Evolutionary conservation across 92 coral and sea anemone species (phyloP), one percentile per base, ranked within the genome.

Genomic region (Zoanthus sansibaricus): DNA sequence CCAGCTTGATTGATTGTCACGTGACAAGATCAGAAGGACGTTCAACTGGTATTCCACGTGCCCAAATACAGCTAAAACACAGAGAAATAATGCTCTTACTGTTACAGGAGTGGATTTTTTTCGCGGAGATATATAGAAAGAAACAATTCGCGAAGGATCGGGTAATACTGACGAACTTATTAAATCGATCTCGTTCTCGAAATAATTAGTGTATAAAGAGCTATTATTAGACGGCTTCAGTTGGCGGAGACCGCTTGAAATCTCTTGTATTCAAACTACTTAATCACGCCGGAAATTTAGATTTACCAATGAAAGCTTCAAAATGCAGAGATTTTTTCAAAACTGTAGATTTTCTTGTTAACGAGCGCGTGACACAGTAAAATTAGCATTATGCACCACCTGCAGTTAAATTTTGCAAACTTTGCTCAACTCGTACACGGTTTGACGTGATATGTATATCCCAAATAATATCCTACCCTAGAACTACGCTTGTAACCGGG

Each of bases 1-100:
- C 95, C 99, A 93, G 96, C 56, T 92, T 93, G 98, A 95, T 96
- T 96, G 98, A 96, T 96, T 92, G 95, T 97, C 98, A 95, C 93
- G 94, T 95, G 98, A 97, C 95, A 89, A 86, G 90, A 79, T 91
- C 88, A 90, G 90, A 61, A 73, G 88, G 79, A 47, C 92, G 86
- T 71, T 86, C 71, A 64, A 69, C 78, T 78, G 66, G 66, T 46
- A 67, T 46, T 83, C 88, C 96, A 91, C 96, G 98, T 95, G 94
- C 94, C 91, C 47, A 68, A 89, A 76, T 87, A 84, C 88, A 67
- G 82, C 75, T 14, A 48, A 20, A 80, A 75, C 44, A 54, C 4
- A 66, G 56, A 62, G 58, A 79, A 61, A 37, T 48, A 21, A 64
- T 44, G 66, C 61, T 33, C 32, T 42, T 10, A 46, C n/a, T 18